Percentiles rank a stretch among this genome's conserved stretches.
These are phyloP conservation scores for Pituophis catenifer DNA, from an alignment of 2,113 vertebrate species.

Conservation along the genomic window DNA sequence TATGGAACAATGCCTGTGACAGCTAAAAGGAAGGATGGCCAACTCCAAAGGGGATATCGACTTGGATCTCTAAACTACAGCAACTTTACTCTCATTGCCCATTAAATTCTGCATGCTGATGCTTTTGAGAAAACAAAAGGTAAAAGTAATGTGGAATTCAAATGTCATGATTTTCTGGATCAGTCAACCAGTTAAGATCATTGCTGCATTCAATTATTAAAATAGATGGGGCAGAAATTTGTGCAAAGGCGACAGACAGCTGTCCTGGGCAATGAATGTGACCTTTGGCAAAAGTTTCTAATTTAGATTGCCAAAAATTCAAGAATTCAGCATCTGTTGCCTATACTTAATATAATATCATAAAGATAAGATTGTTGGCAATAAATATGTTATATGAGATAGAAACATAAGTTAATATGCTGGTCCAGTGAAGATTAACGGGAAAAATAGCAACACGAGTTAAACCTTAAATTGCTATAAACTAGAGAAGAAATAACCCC, in stretches of 20 bases:
- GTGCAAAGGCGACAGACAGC: neutral
- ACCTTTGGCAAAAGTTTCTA: neutral
- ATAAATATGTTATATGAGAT: neutral
- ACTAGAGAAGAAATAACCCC: neutral
- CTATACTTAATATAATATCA: neutral
- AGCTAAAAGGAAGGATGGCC: neutral
- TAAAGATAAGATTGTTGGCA: neutral
- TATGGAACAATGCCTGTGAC: neutral
- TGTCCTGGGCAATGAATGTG: neutral
- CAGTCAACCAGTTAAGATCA: neutral
- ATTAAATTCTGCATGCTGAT: neutral
- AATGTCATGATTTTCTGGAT: neutral
- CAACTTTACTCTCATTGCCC: neutral
- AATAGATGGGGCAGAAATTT: neutral
- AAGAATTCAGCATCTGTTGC: neutral
- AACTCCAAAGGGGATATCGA: neutral
- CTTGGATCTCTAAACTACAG: neutral
- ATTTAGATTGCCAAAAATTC: neutral
- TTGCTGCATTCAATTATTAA: neutral
- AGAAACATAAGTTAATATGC: neutral
- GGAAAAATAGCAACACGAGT: neutral
- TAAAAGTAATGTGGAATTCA: neutral
- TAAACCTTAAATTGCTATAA: neutral
- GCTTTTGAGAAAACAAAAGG: slow-evolving; percentile 1
- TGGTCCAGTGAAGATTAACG: neutral